Conservation (phyloP, 2,888 invertebrate genomes). For the Eurytoma californica region DNA sequence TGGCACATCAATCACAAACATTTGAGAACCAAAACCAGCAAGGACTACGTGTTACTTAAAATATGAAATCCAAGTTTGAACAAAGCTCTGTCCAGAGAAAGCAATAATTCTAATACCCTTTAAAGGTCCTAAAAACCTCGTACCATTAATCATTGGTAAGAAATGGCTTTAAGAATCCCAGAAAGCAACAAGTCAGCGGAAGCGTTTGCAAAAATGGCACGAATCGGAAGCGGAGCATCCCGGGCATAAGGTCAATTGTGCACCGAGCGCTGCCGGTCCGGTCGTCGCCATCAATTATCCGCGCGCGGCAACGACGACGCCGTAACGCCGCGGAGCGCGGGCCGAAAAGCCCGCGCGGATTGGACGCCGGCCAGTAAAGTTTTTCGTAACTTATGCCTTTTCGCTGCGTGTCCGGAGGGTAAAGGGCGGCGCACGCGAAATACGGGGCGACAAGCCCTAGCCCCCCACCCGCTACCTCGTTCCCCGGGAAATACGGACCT, state of each 20-base stretch:
- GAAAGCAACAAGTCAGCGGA: constrained; percentile 30
- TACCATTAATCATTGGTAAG: too few species aligned
- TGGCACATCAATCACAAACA: too few species aligned
- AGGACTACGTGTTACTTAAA: too few species aligned
- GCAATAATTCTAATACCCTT: too few species aligned
- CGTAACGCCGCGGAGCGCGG: background rate
- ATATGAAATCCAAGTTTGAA: too few species aligned
- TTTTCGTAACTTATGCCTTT: constrained; percentile 47
- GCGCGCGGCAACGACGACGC: background rate
- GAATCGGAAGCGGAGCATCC: background rate
- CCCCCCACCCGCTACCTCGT: background rate
- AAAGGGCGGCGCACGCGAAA: constrained; percentile 10
- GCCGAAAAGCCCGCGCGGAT: constrained; percentile 18
- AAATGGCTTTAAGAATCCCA: background rate
- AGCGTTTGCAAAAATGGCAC: background rate
- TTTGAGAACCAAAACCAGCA: too few species aligned
- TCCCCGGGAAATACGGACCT: constrained; percentile 6
- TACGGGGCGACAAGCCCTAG: constrained; percentile 26
- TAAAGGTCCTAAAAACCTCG: too few species aligned
- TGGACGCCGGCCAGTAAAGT: constrained; percentile 50
- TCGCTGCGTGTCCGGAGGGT: constrained; percentile 11
- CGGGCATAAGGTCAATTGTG: background rate
- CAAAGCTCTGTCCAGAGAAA: too few species aligned
- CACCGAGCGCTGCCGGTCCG: background rate
- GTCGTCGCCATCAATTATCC: constrained; percentile 29